Evolutionary conservation across 2,888 invertebrate species (phyloP).

Genomic region (Amphipyra berbera): DNA sequence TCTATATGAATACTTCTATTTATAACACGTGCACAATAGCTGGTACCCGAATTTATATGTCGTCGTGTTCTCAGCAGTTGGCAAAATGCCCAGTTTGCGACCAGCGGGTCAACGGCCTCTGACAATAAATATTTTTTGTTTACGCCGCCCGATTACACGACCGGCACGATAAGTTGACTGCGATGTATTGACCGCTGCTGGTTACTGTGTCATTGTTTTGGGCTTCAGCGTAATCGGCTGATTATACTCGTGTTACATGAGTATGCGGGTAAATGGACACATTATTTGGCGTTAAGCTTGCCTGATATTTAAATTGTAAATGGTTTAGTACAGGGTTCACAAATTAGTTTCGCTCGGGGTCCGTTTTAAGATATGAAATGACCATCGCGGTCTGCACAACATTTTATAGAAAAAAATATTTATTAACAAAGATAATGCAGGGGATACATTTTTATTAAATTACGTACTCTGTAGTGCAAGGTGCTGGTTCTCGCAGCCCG

Average conservation of each 20-base stretch:
- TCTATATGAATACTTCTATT: conserved; percentile 38
- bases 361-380: no score
- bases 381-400: no score
- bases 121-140: conserved; percentile 74
- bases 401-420: no score
- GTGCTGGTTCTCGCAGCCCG: no score
- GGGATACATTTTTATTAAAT: no score
- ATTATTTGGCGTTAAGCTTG: not conserved
- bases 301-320: no score
- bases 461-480: no score
- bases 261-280: not conserved
- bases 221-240: conserved; percentile 24
- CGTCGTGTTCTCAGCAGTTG: conserved; percentile 47
- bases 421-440: no score
- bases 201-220: conserved; percentile 22
- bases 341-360: no score
- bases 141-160: conserved; percentile 58
- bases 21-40: conserved; percentile 60
- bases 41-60: conserved; percentile 67
- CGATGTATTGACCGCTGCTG: conserved; percentile 23
- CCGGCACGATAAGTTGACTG: conserved; percentile 19
- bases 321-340: no score
- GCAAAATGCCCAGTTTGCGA: conserved; percentile 36
- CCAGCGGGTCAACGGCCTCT: conserved; percentile 61
- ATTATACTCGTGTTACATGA: conserved; percentile 5